Conservation (phyloP, 92 coral and sea anemone species). For the Epizoanthus rinbou region DNA sequence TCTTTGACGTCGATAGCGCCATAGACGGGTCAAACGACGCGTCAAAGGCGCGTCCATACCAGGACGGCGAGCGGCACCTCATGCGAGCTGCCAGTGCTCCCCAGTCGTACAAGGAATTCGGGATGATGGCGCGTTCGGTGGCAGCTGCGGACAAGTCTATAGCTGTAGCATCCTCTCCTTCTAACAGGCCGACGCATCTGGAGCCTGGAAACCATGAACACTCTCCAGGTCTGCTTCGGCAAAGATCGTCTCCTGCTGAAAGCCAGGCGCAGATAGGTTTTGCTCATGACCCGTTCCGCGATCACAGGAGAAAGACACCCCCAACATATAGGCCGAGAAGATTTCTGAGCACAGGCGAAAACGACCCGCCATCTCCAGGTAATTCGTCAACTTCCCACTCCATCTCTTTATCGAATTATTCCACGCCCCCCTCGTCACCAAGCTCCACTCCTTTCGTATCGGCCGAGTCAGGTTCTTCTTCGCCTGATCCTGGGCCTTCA, state of each 20-base stretch:
- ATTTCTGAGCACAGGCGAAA: conserved; percentile 23
- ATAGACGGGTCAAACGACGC: conserved; percentile 15
- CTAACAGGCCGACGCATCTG: conserved; percentile 11
- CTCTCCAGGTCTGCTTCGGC: conserved; percentile 21
- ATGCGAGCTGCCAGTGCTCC: conserved; percentile 64
- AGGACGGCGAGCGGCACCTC: conserved; percentile 55
- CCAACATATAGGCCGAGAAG: conserved; percentile 61
- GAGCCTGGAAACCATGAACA: conserved; percentile 35
- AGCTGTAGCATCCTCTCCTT: background rate
- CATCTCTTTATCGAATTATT: conserved; percentile 68
- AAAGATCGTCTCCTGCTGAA: conserved; percentile 32
- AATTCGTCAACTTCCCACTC: conserved; percentile 68
- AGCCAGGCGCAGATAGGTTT: background rate
- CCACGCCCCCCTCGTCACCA: conserved; percentile 85
- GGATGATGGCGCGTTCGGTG: conserved; percentile 37
- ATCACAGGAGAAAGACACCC: conserved; percentile 28
- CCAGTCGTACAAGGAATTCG: conserved; percentile 50
- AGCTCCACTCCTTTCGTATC: conserved; percentile 71
- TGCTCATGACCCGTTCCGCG: conserved; percentile 29
- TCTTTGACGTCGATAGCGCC: conserved; percentile 17
- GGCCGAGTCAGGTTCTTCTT: conserved; percentile 76
- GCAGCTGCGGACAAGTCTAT: background rate
- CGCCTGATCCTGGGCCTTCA: conserved; percentile 70
- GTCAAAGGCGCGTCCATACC: conserved; percentile 58
- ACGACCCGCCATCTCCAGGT: conserved; percentile 80